Percentiles rank a stretch among this genome's conserved stretches.
These are phyloP conservation scores for Neopelma chrysocephalum DNA, from an alignment of 2,797 vertebrate genomes.

Conservation along the genomic window DNA sequence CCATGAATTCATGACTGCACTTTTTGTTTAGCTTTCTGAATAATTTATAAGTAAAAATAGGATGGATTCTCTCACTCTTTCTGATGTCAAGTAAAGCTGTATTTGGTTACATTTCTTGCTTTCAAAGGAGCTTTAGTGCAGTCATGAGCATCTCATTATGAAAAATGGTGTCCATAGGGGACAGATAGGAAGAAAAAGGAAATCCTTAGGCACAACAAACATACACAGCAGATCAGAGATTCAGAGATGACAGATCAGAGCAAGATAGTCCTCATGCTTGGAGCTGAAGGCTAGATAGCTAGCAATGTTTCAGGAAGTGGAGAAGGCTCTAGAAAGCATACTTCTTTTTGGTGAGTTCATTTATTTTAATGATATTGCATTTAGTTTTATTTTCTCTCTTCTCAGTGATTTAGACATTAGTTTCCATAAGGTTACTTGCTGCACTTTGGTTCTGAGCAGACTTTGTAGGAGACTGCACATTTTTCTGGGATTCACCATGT, in stretches of 20 bases:
- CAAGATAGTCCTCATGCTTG: not conserved
- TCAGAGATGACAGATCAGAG: conserved; percentile 36
- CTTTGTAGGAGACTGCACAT: not conserved
- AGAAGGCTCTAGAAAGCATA: not conserved
- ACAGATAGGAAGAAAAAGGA: conserved; percentile 36
- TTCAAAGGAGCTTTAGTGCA: conserved; percentile 36
- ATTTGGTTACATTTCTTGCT: conserved; percentile 40
- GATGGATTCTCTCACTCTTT: conserved; percentile 26
- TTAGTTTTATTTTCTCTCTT: not conserved
- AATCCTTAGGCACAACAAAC: conserved; percentile 31
- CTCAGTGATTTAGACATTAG: not conserved
- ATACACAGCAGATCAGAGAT: not conserved
- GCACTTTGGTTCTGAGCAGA: not conserved
- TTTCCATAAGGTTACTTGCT: not conserved
- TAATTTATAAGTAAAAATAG: conserved; percentile 58
- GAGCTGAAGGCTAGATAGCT: not conserved
- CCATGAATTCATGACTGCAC: conserved; percentile 49
- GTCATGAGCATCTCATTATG: conserved; percentile 23
- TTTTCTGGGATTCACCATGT: conserved; percentile 1
- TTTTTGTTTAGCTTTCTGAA: conserved; percentile 59
- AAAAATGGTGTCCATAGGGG: conserved; percentile 9
- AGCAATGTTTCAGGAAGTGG: not conserved
- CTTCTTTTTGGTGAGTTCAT: conserved; percentile 7
- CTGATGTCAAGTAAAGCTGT: conserved; percentile 40
- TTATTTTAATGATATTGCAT: not conserved